Evolutionary conservation across 2,113 vertebrate genomes (phyloP).

Genomic region (Orthonyx spaldingii): DNA sequence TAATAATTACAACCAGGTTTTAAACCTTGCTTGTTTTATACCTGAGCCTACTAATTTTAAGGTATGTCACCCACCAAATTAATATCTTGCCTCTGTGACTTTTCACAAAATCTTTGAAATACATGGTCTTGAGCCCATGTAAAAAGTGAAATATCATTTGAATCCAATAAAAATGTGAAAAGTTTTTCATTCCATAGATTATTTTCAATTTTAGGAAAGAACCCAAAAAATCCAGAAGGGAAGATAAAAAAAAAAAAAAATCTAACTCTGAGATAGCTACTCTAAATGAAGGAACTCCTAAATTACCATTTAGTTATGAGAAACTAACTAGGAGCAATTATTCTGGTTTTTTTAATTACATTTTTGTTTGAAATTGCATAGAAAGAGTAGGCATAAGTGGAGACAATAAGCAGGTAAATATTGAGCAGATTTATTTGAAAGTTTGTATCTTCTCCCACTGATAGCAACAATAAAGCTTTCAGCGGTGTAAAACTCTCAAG

Average conservation of each 20-base stretch:
- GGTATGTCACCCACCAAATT: neutral
- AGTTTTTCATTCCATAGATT: neutral
- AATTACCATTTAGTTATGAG: neutral
- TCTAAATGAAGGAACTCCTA: neutral
- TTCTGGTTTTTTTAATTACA: neutral
- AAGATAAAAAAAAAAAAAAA: neutral
- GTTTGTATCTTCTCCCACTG: conserved; percentile 41
- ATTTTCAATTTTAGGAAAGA: neutral
- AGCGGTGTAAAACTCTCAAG: conserved; percentile 66
- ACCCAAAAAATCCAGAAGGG: fast-evolving
- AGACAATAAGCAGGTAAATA: conserved; percentile 9
- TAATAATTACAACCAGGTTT: neutral
- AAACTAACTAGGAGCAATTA: neutral
- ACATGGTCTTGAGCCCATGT: neutral
- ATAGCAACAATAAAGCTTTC: conserved; percentile 65
- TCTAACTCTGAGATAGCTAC: neutral
- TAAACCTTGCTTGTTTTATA: neutral
- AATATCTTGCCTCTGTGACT: neutral
- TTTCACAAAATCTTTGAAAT: neutral
- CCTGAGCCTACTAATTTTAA: neutral
- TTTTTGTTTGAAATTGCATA: neutral
- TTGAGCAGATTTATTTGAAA: conserved; percentile 59
- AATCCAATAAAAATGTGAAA: neutral
- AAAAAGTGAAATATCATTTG: neutral
- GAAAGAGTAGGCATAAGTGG: neutral